These are phyloP conservation scores for Charadrius vociferus DNA, from an alignment of 2,113 vertebrate genomes.

Conservation along the genomic window DNA sequence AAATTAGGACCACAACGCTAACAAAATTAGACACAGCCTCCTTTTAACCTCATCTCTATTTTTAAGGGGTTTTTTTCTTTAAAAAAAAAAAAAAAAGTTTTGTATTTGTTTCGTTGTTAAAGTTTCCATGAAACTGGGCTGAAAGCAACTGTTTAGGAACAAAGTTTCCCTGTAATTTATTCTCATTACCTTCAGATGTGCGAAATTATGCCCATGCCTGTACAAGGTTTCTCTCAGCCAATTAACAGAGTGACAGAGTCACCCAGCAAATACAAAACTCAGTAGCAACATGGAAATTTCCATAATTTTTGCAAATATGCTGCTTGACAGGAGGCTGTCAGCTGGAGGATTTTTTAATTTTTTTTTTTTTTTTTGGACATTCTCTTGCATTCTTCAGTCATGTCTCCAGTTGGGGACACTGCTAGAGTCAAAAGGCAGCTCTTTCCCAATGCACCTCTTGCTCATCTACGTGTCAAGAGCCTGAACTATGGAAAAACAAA, in stretches of 20 bases:
- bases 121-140: conserved; percentile 38
- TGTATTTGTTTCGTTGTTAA: conserved; percentile 32
- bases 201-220: neutral
- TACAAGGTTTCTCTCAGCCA: neutral
- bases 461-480: neutral
- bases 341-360: neutral
- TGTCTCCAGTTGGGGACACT: neutral
- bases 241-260: neutral
- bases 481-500: neutral
- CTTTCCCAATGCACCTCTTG: neutral
- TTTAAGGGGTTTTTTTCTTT: neutral
- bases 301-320: neutral
- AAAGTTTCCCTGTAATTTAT: neutral
- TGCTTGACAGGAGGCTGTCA: neutral
- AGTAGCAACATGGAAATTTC: neutral
- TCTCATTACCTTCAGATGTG: neutral
- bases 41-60: conserved; percentile 63
- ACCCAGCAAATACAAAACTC: neutral
- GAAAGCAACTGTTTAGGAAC: neutral
- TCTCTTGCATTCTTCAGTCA: neutral
- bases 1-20: conserved; percentile 62
- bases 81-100: neutral
- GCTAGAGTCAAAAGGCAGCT: neutral
- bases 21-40: conserved; percentile 57
- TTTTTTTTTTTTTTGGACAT: neutral